These are phyloP conservation scores for Buceros bicornis DNA, from an alignment of 2,797 vertebrate genomes.

Conservation along the genomic window DNA sequence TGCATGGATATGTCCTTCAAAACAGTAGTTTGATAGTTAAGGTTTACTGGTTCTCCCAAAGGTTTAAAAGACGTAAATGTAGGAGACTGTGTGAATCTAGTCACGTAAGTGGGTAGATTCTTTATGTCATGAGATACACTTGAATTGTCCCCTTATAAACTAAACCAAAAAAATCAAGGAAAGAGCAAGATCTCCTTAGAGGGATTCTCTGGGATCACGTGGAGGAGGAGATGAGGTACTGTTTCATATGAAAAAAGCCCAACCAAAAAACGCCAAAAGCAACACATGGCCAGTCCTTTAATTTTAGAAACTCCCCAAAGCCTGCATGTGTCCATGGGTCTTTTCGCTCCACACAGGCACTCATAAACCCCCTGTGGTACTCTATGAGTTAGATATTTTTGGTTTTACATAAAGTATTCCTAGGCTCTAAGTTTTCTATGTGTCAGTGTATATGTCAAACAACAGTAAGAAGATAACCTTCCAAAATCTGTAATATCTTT, in stretches of 20 bases:
- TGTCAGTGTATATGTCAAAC: neutral
- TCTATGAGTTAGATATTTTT: neutral
- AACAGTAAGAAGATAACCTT: neutral
- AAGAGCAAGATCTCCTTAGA: neutral
- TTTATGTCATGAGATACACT: neutral
- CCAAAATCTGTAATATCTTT: neutral
- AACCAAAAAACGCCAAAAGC: fast-evolving
- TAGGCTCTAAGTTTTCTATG: neutral
- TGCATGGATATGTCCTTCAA: neutral
- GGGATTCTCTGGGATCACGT: neutral
- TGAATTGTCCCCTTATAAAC: neutral
- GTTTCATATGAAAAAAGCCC: fast-evolving
- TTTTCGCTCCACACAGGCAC: neutral
- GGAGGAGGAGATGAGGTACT: neutral
- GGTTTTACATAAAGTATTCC: neutral
- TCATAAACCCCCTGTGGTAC: neutral
- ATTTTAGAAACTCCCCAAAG: neutral
- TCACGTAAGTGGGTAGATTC: neutral
- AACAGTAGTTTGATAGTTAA: neutral
- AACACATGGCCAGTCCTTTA: neutral
- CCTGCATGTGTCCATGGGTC: neutral
- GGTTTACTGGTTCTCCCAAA: neutral
- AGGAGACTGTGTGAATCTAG: neutral
- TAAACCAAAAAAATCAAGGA: neutral
- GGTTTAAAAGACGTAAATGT: neutral